Conservation (phyloP, 2,888 invertebrate genomes). For the Listrodromus nycthemerus region DNA sequence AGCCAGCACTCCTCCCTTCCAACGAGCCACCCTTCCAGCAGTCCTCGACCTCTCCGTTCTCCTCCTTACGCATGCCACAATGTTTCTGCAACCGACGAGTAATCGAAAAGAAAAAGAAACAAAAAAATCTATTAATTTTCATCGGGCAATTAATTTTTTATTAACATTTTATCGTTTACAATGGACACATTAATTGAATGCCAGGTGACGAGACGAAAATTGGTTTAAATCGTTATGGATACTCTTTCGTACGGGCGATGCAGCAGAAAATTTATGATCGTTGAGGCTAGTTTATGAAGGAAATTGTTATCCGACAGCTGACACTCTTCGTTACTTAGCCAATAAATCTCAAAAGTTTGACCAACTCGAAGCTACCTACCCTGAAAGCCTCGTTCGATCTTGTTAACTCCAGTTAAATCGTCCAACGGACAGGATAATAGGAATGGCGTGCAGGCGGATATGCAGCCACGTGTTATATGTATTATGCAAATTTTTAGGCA, state of each 20-base stretch:
- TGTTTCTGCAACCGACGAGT: constrained; percentile 72
- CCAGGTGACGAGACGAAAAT: not conserved
- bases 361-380: constrained; percentile 24
- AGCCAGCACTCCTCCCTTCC: constrained; percentile 64
- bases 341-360: constrained; percentile 58
- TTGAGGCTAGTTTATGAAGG: constrained; percentile 42
- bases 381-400: constrained; percentile 41
- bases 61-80: constrained; percentile 79
- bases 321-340: constrained; percentile 61
- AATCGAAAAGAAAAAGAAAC: not conserved
- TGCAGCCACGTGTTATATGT: constrained; percentile 8
- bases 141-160: not conserved
- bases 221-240: not conserved
- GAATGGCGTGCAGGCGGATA: constrained; percentile 46
- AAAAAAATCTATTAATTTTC: constrained; percentile 10
- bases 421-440: constrained; percentile 61
- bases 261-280: constrained; percentile 44
- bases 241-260: constrained; percentile 34
- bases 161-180: not conserved
- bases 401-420: constrained; percentile 56
- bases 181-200: constrained; percentile 10
- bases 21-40: constrained; percentile 69
- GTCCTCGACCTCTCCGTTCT: constrained; percentile 70
- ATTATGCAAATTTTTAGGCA: not conserved
- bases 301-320: constrained; percentile 64